These are phyloP conservation scores for Conops quadrifasciatus DNA, from an alignment of 2,888 invertebrate genomes.

Conservation along the genomic window DNA sequence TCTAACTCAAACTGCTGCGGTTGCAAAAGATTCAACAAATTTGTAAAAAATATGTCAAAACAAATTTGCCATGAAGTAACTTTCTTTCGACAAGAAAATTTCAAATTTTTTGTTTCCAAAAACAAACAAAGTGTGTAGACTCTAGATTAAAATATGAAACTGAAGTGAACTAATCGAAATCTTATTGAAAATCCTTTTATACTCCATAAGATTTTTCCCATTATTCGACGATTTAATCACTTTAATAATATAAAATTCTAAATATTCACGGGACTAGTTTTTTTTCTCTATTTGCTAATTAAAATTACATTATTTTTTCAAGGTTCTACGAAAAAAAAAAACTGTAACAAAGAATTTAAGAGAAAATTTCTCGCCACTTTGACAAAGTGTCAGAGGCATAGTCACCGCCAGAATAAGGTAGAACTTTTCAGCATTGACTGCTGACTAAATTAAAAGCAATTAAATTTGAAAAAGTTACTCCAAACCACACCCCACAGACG, in stretches of 20 bases:
- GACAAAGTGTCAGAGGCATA: no score
- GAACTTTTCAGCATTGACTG: neutral
- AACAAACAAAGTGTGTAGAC: no score
- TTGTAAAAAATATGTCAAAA: neutral
- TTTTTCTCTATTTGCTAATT: slow-evolving; percentile 13
- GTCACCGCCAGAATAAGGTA: no score
- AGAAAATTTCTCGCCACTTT: no score
- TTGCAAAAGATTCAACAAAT: neutral
- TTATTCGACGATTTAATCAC: neutral
- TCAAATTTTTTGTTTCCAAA: no score
- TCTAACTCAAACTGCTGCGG: no score
- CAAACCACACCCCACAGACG: neutral
- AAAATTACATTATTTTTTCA: slow-evolving; percentile 32
- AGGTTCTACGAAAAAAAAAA: slow-evolving; percentile 10
- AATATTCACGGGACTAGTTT: no score
- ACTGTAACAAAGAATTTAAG: neutral
- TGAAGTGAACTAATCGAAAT: no score
- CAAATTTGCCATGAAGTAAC: neutral
- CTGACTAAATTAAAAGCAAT: slow-evolving; percentile 33
- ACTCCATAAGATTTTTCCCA: neutral
- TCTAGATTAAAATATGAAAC: no score
- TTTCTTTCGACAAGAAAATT: no score
- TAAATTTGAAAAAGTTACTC: slow-evolving; percentile 30
- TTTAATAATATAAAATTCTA: slow-evolving; percentile 13
- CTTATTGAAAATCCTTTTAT: neutral